Evolutionary conservation across 2,888 invertebrate genomes (phyloP).

Genomic region (Ligdia adustata): DNA sequence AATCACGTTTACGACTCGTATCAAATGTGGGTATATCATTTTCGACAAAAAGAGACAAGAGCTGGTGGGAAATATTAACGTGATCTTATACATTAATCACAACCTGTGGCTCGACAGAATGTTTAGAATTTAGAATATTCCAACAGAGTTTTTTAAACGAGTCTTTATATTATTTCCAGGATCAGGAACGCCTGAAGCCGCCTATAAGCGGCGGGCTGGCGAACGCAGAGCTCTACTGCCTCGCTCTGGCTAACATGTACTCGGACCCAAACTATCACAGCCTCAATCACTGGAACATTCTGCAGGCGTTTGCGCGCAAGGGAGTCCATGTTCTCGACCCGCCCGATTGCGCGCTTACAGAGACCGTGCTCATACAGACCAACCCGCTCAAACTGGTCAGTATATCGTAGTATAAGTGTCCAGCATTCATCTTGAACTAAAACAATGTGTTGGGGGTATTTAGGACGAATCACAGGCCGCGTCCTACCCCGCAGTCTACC

Average conservation of each 20-base stretch:
- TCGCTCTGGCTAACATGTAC: slow-evolving; percentile 97
- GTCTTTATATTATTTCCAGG: slow-evolving; percentile 80
- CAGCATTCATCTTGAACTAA: too few species aligned
- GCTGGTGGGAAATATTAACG: too few species aligned
- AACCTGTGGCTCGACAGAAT: too few species aligned
- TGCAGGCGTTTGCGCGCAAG: slow-evolving; percentile 96
- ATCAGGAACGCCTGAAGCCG: slow-evolving; percentile 96
- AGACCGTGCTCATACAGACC: slow-evolving; percentile 97
- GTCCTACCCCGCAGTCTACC: too few species aligned
- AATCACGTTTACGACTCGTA: too few species aligned
- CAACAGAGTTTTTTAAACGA: too few species aligned
- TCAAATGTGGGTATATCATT: too few species aligned
- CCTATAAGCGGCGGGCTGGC: slow-evolving; percentile 95
- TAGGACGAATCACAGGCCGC: too few species aligned
- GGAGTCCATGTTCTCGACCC: slow-evolving; percentile 94
- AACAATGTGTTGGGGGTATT: too few species aligned
- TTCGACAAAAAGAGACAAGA: too few species aligned
- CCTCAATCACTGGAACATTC: slow-evolving; percentile 97
- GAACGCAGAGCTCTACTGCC: slow-evolving; percentile 97
- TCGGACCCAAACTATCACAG: slow-evolving; percentile 98
- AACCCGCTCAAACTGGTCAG: slow-evolving; percentile 96
- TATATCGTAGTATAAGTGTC: not conserved
- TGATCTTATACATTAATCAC: too few species aligned
- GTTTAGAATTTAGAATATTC: too few species aligned
- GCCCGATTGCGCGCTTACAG: slow-evolving; percentile 94